phyloP scores from a whole-genome alignment of 2,113 vertebrate species.

The Muntiacus muntjak region DNA sequence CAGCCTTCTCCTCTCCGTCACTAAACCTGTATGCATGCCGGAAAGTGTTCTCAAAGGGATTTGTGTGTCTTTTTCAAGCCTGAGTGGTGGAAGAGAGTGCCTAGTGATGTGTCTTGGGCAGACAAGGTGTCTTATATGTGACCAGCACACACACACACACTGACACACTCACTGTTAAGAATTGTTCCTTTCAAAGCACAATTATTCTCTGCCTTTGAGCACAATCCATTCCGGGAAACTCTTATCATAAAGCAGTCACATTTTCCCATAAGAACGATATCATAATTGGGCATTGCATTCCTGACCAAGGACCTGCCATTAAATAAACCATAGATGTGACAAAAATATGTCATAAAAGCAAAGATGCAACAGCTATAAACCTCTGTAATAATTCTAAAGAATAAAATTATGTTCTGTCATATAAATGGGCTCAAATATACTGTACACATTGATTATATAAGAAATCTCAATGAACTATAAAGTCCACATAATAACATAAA shows the following conservation, averaged over 20 bases:
- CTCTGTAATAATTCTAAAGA: constrained; percentile 64
- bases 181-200: constrained; percentile 16
- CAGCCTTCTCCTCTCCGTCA: background rate
- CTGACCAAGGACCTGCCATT: constrained; percentile 48
- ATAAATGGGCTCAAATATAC: constrained; percentile 61
- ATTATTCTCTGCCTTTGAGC: constrained; percentile 31
- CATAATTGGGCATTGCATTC: constrained; percentile 41
- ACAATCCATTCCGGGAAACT: constrained; percentile 54
- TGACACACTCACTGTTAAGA: background rate
- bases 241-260: constrained; percentile 36
- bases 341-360: constrained; percentile 67
- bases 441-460: constrained; percentile 61
- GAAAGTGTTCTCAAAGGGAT: background rate
- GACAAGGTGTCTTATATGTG: background rate
- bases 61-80: background rate
- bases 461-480: constrained; percentile 66
- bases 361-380: constrained; percentile 62
- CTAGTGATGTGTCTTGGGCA: background rate
- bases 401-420: constrained; percentile 52
- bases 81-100: background rate
- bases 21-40: background rate
- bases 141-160: background rate
- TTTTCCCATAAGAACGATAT: constrained; percentile 62
- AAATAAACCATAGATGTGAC: constrained; percentile 58
- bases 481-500: constrained; percentile 54